A percentile compares a stretch with the other conserved stretches of the same genome.
phyloP scores from a whole-genome alignment of 2,888 invertebrate species.

The Melinaea marsaeus region DNA sequence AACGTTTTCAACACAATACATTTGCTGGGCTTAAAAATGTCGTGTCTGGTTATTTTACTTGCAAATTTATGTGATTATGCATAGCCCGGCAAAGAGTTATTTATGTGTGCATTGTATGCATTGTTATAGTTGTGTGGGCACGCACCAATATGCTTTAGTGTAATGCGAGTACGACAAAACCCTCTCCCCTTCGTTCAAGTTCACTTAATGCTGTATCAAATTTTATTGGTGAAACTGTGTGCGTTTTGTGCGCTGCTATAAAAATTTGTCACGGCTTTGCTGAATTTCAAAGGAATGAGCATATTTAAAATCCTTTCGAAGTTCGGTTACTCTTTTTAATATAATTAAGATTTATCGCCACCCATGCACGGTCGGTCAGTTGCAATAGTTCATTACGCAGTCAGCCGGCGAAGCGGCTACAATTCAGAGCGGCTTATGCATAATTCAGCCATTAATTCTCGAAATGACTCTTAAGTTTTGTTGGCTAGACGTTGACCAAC shows the following conservation, averaged over 20 bases:
- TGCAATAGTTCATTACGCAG: constrained; percentile 51
- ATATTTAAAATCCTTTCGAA: too few species aligned
- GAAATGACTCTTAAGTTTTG: constrained; percentile 70
- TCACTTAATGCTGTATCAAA: constrained; percentile 47
- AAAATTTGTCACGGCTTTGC: constrained; percentile 10
- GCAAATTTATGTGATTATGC: constrained; percentile 72
- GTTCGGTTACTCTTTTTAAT: neutral
- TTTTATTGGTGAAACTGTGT: constrained; percentile 53
- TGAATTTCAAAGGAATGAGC: neutral
- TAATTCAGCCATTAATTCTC: constrained; percentile 74
- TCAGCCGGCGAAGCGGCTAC: constrained; percentile 60
- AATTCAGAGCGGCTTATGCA: constrained; percentile 71
- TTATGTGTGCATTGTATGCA: constrained; percentile 68
- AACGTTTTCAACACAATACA: constrained; percentile 55
- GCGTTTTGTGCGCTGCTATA: constrained; percentile 24
- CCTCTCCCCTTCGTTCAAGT: constrained; percentile 45
- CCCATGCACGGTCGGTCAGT: constrained; percentile 21
- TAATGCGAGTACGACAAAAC: constrained; percentile 36
- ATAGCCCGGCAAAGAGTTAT: constrained; percentile 64
- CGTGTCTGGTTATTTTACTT: constrained; percentile 68
- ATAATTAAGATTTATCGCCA: constrained; percentile 20
- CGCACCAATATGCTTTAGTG: constrained; percentile 48
- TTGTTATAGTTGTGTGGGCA: constrained; percentile 58
- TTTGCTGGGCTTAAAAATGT: constrained; percentile 65
- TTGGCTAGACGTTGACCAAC: constrained; percentile 62